Conservation (phyloP, 2,888 invertebrate genomes). For the Congeria kusceri region DNA sequence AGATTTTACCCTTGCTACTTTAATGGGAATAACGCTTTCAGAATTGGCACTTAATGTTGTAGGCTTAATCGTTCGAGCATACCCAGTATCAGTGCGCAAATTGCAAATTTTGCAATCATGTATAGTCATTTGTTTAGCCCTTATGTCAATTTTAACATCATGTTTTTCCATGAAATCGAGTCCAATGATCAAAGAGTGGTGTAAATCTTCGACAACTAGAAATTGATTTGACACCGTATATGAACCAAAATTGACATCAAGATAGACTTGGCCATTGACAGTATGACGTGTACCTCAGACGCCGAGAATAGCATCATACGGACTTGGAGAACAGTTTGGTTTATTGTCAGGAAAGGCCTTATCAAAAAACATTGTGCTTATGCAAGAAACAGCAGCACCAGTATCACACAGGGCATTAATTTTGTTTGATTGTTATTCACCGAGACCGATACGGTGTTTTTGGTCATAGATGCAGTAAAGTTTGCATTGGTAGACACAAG, state of each 20-base stretch:
- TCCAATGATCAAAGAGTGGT: slow-evolving; percentile 50
- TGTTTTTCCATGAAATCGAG: slow-evolving; percentile 42
- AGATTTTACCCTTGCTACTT: slow-evolving; percentile 10
- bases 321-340: neutral
- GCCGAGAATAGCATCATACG: neutral
- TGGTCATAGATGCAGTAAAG: slow-evolving; percentile 38
- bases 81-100: slow-evolving; percentile 10
- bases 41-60: slow-evolving; percentile 5
- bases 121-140: slow-evolving; percentile 22
- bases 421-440: slow-evolving; percentile 21
- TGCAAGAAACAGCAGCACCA: slow-evolving; percentile 34
- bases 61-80: slow-evolving; percentile 16
- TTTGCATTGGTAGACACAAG: slow-evolving; percentile 27
- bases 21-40: slow-evolving; percentile 9
- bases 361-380: slow-evolving; percentile 22
- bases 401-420: slow-evolving; percentile 39
- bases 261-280: slow-evolving; percentile 10
- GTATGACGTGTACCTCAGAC: neutral
- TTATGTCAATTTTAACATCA: slow-evolving; percentile 35
- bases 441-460: slow-evolving; percentile 26
- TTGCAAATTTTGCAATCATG: slow-evolving; percentile 9
- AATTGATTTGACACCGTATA: slow-evolving; percentile 14
- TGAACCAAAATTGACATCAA: slow-evolving; percentile 26
- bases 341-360: slow-evolving; percentile 14
- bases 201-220: slow-evolving; percentile 48